Conservation (phyloP, 2,797 vertebrate species). For the Alfaro cultratus region DNA sequence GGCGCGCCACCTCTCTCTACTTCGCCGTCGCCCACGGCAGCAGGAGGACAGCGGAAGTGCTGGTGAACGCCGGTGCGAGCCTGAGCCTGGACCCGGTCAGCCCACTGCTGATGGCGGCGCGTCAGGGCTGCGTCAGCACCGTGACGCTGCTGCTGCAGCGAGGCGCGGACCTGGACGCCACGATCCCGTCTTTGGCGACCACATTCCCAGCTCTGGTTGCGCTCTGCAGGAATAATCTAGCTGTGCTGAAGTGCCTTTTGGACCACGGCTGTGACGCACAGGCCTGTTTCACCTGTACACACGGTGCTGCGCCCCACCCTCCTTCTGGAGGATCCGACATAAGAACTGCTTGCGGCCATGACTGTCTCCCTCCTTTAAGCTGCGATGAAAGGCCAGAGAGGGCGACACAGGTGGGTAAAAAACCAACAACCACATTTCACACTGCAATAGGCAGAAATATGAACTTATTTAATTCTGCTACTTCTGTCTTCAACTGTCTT, state of each 20-base stretch:
- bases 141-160: conserved; percentile 88
- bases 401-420: conserved; percentile 81
- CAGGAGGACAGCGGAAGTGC: conserved; percentile 79
- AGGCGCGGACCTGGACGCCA: conserved; percentile 87
- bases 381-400: conserved; percentile 50
- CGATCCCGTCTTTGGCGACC: conserved; percentile 83
- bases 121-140: conserved; percentile 82
- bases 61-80: conserved; percentile 89
- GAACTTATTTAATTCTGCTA: too few species aligned
- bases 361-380: conserved; percentile 47
- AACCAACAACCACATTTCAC: conserved; percentile 29
- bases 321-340: conserved; percentile 36
- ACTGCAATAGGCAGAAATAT: neutral
- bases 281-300: conserved; percentile 89
- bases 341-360: conserved; percentile 22
- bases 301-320: conserved; percentile 84
- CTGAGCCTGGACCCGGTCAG: conserved; percentile 87
- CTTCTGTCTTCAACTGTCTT: too few species aligned
- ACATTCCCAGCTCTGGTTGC: conserved; percentile 89
- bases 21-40: conserved; percentile 88
- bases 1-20: conserved; percentile 86
- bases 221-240: conserved; percentile 87
- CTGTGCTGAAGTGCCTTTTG: conserved; percentile 89
- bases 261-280: conserved; percentile 87
- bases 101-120: conserved; percentile 90